These are phyloP conservation scores for Muntiacus muntjak DNA, from an alignment of 2,113 vertebrate genomes.

Conservation along the genomic window DNA sequence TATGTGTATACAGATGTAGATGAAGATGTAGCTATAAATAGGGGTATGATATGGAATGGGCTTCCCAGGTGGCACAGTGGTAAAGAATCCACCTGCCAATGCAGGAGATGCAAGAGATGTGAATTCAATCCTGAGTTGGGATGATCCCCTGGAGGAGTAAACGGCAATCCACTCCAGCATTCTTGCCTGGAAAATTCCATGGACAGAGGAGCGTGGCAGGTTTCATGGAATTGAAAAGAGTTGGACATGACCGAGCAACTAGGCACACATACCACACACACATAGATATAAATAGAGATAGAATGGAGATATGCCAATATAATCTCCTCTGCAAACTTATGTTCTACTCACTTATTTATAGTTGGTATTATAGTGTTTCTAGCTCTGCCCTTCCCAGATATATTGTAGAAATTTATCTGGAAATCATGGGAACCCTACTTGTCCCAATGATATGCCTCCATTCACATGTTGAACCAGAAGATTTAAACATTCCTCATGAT, in stretches of 20 bases:
- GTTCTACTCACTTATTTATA: neutral
- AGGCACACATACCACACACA: neutral
- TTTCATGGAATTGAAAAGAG: neutral
- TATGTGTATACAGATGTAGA: neutral
- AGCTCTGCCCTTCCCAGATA: neutral
- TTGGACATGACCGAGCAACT: neutral
- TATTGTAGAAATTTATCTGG: neutral
- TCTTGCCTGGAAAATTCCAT: neutral
- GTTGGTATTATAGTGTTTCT: neutral
- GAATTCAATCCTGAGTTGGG: neutral
- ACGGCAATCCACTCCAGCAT: rapidly evolving
- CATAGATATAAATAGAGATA: neutral
- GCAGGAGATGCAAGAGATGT: neutral
- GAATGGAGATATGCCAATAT: neutral
- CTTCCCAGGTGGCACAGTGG: neutral
- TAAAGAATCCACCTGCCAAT: neutral
- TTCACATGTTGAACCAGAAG: neutral
- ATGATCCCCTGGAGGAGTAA: neutral
- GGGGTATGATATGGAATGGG: neutral
- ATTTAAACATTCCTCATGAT: neutral
- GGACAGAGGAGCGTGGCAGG: neutral
- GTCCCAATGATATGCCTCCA: neutral
- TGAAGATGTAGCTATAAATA: neutral
- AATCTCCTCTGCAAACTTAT: neutral
- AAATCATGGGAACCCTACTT: neutral